Evolutionary conservation across 2,797 vertebrate species (phyloP).

Genomic region (Notolepis coatsorum): DNA sequence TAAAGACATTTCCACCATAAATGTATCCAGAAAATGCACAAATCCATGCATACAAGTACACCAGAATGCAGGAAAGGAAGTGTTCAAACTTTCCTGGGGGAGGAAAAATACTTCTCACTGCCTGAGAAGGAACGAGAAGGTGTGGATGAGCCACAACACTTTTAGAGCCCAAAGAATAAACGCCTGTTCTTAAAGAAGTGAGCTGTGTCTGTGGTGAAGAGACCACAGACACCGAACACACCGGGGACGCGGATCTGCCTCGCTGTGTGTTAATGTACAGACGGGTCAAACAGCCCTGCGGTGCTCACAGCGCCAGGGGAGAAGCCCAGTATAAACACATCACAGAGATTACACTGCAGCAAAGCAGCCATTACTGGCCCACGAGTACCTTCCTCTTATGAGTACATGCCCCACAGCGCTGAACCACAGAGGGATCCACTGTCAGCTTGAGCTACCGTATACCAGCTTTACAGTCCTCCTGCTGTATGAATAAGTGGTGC

Average conservation of each 20-base stretch:
- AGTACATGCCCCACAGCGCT: conserved; percentile 14
- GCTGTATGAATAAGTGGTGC: conserved; percentile 39
- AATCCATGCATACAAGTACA: too few relatives aligned
- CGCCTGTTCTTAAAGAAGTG: too few relatives aligned
- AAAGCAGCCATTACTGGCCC: conserved; percentile 45
- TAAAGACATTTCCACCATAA: too few relatives aligned
- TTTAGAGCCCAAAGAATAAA: too few relatives aligned
- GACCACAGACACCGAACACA: neutral
- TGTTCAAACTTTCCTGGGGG: too few relatives aligned
- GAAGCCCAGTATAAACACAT: conserved; percentile 49
- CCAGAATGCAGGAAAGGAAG: too few relatives aligned
- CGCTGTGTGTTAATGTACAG: conserved; percentile 13
- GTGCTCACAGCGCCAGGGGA: conserved; percentile 24
- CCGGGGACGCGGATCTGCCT: conserved; percentile 7
- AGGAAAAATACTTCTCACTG: too few relatives aligned
- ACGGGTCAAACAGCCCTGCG: conserved; percentile 41
- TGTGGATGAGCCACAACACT: too few relatives aligned
- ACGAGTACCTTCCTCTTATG: conserved; percentile 9
- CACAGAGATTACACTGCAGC: conserved; percentile 60
- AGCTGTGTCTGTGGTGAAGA: too few relatives aligned
- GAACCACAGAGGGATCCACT: neutral
- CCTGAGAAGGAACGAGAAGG: too few relatives aligned
- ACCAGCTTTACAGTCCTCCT: conserved; percentile 34
- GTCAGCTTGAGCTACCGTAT: conserved; percentile 43
- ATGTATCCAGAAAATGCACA: too few relatives aligned